Base-by-base conservation (phyloP, 2,797 vertebrate species). In the Peromyscus attwateri region DNA sequence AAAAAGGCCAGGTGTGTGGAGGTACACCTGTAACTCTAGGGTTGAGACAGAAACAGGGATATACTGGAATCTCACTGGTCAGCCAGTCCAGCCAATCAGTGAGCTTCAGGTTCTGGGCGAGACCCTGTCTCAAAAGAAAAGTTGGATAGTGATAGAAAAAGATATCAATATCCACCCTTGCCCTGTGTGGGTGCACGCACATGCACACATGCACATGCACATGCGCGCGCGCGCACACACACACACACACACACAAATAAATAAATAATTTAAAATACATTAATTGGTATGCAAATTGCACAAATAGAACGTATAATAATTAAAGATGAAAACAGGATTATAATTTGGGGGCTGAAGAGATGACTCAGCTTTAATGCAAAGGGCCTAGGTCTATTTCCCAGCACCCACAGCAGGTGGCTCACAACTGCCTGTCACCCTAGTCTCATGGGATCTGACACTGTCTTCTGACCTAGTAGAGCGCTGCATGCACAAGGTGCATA, bases 221-320 rank as follows among this genome's bases (percentile, higher is more conserved):
- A 85, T 5, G 37, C 43, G 31, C 3, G 29, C 2, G 23, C 31
- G n/a, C 21, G 13, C 9, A 34, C 6, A 46, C n/a, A 71, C 16
- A 71, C 34, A n/a, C 37, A 62, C 29, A 68, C 43, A 34, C 66
- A 64, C 62, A 64, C 62, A 64, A 10, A 29, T 7, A 14, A 27
- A 64, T 12, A 14, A 57, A 60, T 37, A 87, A 27, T 37, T 55
- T 71, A 7, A 52, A 87, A 71, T 37, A 37, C 57, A 76, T 60
- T 66, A 83, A 29, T 75, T 40, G 14, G 14, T 23, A 46, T 37
- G 21, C 2, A 77, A 89, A 89, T 16, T 64, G 7, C 5, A 95
- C 17, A 73, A 73, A 88, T 73, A 96, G 92, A 90, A 94, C 94
- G 8, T 19, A 55, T 23, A 79, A 3, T 84, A 94, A 95, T 95